Evolutionary conservation across 2,113 vertebrate genomes (phyloP), one percentile per base, ranked within the genome.

Genomic region (Xiphophorus hellerii): DNA sequence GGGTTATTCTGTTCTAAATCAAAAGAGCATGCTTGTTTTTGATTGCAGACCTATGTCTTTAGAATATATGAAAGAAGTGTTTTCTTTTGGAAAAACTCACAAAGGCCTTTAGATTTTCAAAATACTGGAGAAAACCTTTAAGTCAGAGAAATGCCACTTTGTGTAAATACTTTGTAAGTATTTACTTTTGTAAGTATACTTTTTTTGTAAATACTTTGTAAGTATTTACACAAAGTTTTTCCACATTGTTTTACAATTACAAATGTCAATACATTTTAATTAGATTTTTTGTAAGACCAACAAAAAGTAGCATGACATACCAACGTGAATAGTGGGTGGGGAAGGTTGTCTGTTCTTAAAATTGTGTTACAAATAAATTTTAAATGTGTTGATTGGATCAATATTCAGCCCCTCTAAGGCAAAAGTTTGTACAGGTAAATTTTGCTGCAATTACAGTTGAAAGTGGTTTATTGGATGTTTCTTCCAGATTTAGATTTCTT

Each of bases 31-130:
- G 29, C 20, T 8, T 5, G 5, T 62, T 68, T 79, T 66, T 73
- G 60, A 62, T 69, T 65, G 14, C 2, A 27, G 31, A 8, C 33
- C 12, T 62, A 68, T 63, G 73, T 69, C 65, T 76, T 29, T 29
- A 30, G 10, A 28, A 48, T 20, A 20, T 27, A 60, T 39, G 5
- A 66, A 62, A 30, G 54, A 35, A 4, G 3, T 12, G 5, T 62
- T 60, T 66, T 42, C 5, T 60, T 54, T 29, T 65, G 13, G 20
- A 37, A 54, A 28, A 33, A 28, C 44, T 8, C 42, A 44, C 39
- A 44, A 67, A 67, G 27, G 58, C 13, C n/a, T 54, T 62, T 5
- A n/a, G 44, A 5, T 11, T 44, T 8, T 54, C 25, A 25, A 25
- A 25, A 25, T 51, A 22, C 44, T n/a, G 10, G 28, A 13, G 8